Evolutionary conservation across 2,797 vertebrate genomes (phyloP).

Genomic region (Amphiprion clarkii): DNA sequence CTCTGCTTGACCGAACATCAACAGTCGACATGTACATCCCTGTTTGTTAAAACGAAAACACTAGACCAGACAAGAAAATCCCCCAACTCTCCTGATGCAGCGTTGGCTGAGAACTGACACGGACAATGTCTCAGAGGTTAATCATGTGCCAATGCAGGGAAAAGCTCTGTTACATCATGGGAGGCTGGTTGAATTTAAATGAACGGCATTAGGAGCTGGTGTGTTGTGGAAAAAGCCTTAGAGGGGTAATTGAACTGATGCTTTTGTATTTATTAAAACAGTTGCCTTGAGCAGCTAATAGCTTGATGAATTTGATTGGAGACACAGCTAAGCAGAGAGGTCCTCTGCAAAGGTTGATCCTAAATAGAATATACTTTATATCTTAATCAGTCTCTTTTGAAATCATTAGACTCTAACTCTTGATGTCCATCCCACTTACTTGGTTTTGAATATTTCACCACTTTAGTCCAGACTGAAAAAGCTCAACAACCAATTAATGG

Average conservation of each 20-base stretch:
- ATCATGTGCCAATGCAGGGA: slow-evolving; percentile 5
- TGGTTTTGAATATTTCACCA: not conserved
- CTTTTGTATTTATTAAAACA: not conserved
- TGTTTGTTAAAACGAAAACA: slow-evolving; percentile 27
- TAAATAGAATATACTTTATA: not conserved
- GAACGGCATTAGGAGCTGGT: not conserved
- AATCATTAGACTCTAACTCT: not conserved
- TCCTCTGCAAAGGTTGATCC: not conserved
- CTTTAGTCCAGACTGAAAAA: not conserved
- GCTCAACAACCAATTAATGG: not conserved
- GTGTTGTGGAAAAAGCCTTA: slow-evolving; percentile 14
- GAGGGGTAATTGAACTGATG: not conserved
- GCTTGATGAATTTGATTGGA: not conserved
- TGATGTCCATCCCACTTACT: not conserved
- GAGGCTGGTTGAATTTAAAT: not conserved
- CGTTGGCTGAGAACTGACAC: not conserved
- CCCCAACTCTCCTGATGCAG: slow-evolving; percentile 10
- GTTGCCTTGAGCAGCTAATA: not conserved
- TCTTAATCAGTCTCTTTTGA: not conserved
- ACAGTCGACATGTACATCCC: slow-evolving; percentile 22
- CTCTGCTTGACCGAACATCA: slow-evolving; percentile 24
- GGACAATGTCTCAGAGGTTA: slow-evolving; percentile 26
- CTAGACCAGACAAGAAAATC: slow-evolving; percentile 51
- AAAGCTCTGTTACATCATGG: slow-evolving; percentile 30
- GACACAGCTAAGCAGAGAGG: not conserved